Conservation (phyloP, 2,888 invertebrate genomes). For the Deilephila elpenor region DNA sequence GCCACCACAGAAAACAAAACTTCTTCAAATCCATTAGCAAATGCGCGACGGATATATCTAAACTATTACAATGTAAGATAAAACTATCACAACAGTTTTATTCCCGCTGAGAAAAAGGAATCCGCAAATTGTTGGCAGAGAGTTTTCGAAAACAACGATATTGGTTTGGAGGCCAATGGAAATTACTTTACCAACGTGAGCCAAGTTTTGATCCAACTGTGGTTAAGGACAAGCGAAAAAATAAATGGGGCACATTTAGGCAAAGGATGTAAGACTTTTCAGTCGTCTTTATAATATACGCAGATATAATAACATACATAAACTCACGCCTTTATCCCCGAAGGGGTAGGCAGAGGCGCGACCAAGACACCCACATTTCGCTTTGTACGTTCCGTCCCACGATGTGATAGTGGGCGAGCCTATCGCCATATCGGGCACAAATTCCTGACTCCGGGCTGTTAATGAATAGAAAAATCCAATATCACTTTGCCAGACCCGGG, state of each 20-base stretch:
- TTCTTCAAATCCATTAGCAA: slow-evolving; percentile 24
- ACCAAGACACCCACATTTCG: no score
- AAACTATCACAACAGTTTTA: slow-evolving; percentile 41
- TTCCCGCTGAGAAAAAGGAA: slow-evolving; percentile 40
- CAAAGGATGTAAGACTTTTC: slow-evolving; percentile 31
- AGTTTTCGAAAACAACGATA: slow-evolving; percentile 56
- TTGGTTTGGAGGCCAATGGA: slow-evolving; percentile 52
- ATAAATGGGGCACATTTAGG: slow-evolving; percentile 43
- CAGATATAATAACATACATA: no score
- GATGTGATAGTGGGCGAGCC: no score
- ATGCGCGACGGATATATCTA: slow-evolving; percentile 34
- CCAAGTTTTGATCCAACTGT: slow-evolving; percentile 42
- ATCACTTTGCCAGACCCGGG: no score
- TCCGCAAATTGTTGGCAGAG: slow-evolving; percentile 43
- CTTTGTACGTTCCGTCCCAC: no score
- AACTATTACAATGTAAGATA: slow-evolving; percentile 39
- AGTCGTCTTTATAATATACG: slow-evolving; percentile 24
- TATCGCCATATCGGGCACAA: no score
- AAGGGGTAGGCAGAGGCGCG: no score
- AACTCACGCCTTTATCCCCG: no score
- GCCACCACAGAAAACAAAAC: neutral
- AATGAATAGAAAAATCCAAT: no score
- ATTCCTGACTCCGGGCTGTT: no score
- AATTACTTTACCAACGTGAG: slow-evolving; percentile 55
- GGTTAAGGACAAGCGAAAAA: slow-evolving; percentile 55